Conservation (phyloP, 2,797 vertebrate species). For the Mus minutoides region DNA sequence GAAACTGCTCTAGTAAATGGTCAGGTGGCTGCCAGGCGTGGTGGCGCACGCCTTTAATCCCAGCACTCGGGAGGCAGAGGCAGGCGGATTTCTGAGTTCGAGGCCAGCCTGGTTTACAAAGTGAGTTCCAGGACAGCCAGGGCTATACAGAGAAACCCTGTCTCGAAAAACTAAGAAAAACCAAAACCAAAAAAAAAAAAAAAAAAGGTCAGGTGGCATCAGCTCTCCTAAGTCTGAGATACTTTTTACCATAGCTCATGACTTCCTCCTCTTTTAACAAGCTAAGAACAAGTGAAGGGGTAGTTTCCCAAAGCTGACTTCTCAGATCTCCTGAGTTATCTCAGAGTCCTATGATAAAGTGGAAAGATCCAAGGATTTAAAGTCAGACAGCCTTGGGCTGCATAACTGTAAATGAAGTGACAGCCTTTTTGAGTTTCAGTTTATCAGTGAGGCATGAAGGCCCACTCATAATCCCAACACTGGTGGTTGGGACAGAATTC, state of each 20-base stretch:
- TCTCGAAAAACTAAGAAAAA: too few relatives aligned
- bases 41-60: too few relatives aligned
- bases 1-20: not conserved
- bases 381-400: not conserved
- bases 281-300: not conserved
- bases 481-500: not conserved
- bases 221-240: not conserved
- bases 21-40: too few relatives aligned
- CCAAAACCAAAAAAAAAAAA: too few relatives aligned
- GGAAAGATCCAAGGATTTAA: not conserved
- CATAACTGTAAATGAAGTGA: constrained; percentile 14
- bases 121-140: too few relatives aligned
- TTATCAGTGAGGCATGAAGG: not conserved
- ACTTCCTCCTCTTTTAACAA: not conserved
- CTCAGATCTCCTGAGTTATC: not conserved
- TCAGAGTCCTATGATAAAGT: not conserved
- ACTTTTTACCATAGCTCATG: not conserved
- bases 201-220: not conserved
- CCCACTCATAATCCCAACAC: not conserved
- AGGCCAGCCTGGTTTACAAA: too few relatives aligned
- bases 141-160: too few relatives aligned
- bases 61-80: too few relatives aligned
- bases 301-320: not conserved
- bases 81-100: too few relatives aligned
- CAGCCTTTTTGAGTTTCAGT: constrained; percentile 2